Evolutionary conservation across 2,113 vertebrate species (phyloP).

Genomic region (Conger conger): DNA sequence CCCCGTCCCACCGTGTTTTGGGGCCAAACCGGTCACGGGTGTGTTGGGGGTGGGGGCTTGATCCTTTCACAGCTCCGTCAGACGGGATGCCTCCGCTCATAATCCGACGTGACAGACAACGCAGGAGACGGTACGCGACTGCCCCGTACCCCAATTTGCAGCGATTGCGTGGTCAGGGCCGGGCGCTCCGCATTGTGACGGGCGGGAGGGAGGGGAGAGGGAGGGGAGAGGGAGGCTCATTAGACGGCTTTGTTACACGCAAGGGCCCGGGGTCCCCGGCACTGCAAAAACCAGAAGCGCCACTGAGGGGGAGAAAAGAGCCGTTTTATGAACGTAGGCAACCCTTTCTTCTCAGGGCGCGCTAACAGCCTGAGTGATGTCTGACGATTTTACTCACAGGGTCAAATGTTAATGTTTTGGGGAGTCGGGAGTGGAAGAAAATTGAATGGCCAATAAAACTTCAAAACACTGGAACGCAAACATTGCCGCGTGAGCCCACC

Average conservation of each 20-base stretch:
- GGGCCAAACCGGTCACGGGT: conserved; percentile 30
- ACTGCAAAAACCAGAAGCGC: background rate
- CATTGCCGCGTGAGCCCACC: background rate
- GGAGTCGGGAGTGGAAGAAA: background rate
- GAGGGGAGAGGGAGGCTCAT: conserved; percentile 1
- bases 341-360: background rate
- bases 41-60: conserved; percentile 44
- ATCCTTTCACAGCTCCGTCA: conserved; percentile 68
- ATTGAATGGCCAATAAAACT: background rate
- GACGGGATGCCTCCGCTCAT: conserved; percentile 51
- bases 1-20: conserved; percentile 47
- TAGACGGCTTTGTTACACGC: conserved; percentile 21
- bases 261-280: background rate
- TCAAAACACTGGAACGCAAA: conserved; percentile 4
- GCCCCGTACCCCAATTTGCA: conserved; percentile 34
- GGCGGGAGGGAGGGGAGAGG: background rate
- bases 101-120: conserved; percentile 73
- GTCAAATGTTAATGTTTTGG: conserved; percentile 4
- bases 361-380: background rate
- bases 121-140: conserved; percentile 56
- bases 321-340: conserved; percentile 17
- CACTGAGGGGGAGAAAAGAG: background rate
- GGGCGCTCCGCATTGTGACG: background rate
- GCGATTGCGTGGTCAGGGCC: conserved; percentile 3
- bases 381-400: background rate